These are phyloP conservation scores for Botia kubotai DNA, from an alignment of 2,797 vertebrate genomes.

Conservation along the genomic window DNA sequence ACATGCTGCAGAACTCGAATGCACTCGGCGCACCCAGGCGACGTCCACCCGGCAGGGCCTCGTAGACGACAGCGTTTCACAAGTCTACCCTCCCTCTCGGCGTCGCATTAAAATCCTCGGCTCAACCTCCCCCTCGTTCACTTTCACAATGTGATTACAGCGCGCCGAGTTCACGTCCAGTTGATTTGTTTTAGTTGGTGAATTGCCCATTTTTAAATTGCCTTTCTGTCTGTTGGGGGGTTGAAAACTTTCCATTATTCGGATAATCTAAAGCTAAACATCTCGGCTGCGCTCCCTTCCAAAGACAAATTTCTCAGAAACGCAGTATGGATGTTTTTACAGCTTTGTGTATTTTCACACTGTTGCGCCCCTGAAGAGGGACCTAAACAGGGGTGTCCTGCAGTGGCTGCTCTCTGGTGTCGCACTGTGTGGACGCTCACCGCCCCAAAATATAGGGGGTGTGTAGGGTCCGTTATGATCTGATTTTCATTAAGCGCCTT, in stretches of 20 bases:
- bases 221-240: not conserved
- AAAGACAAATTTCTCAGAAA: conserved; percentile 16
- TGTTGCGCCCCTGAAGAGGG: not conserved
- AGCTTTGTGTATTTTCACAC: conserved; percentile 42
- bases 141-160: conserved; percentile 39
- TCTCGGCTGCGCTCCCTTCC: not conserved
- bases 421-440: not conserved
- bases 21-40: not conserved
- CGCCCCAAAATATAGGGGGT: not conserved
- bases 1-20: not conserved
- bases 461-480: not conserved
- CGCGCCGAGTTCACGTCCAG: conserved; percentile 17
- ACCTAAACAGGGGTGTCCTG: not conserved
- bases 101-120: conserved; percentile 10
- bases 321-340: conserved; percentile 49
- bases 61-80: conserved; percentile 32
- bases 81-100: conserved; percentile 28
- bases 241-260: not conserved
- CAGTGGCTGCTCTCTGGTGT: not conserved
- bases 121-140: conserved; percentile 4
- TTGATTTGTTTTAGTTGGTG: conserved; percentile 35
- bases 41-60: not conserved
- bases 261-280: not conserved
- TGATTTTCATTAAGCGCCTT: not conserved
- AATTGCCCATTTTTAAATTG: not conserved